Percentiles rank a stretch among this genome's conserved stretches.
Conservation (phyloP, 2,113 vertebrate genomes). For the Erpornis zantholeuca region DNA sequence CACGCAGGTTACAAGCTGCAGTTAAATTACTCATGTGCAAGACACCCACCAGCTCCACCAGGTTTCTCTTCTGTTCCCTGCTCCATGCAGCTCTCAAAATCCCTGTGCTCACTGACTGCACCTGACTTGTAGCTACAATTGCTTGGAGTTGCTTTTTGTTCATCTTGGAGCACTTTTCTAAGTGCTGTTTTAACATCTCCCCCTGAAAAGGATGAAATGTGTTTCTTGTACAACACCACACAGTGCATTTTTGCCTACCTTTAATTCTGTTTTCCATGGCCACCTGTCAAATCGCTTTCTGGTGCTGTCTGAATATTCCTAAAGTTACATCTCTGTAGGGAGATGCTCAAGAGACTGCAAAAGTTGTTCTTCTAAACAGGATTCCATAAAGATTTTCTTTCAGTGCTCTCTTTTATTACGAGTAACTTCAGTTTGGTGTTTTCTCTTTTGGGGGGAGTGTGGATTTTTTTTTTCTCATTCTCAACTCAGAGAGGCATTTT, state of each 20-base stretch:
- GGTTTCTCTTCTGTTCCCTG: background rate
- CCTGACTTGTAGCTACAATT: background rate
- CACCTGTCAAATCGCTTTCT: background rate
- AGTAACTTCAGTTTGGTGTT: background rate
- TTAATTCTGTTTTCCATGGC: background rate
- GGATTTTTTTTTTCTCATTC: background rate
- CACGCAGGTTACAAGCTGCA: background rate
- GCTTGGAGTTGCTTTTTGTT: background rate
- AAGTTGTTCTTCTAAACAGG: background rate
- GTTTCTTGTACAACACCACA: background rate
- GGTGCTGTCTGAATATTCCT: background rate
- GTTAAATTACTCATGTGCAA: background rate
- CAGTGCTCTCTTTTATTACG: background rate
- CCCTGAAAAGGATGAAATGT: background rate
- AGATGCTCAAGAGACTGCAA: background rate
- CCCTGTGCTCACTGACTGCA: background rate
- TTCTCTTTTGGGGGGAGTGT: background rate
- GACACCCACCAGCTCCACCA: too few relatives aligned
- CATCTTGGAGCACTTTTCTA: background rate
- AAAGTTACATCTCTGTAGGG: background rate
- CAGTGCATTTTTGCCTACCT: background rate
- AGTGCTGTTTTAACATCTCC: background rate
- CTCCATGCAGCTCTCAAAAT: background rate
- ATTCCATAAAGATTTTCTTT: background rate
- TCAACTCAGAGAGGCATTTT: background rate